Evolutionary conservation across 2,113 vertebrate species (phyloP), one percentile per base, ranked within the genome.

Genomic region (Fukomys damarensis): DNA sequence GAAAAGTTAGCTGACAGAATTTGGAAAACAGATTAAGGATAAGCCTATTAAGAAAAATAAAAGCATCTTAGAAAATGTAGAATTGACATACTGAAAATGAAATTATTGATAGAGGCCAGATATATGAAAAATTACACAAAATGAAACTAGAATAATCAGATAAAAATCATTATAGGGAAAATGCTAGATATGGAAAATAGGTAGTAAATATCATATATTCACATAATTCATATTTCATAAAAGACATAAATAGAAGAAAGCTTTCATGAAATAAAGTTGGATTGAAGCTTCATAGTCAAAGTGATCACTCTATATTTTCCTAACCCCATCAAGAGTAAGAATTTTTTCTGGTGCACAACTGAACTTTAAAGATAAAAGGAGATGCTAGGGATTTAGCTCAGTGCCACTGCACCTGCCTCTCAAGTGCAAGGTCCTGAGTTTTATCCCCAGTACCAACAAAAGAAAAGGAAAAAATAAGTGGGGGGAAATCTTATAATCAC

Each of bases 301-400:
- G 12, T 90, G 24, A n/a, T 90, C 24, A 56, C 32, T 84, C 16
- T 58, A 0, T 90, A 30, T 66, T 66, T 65, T 17, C 24, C 59
- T 59, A 80, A 93, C 7, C 12, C 49, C 7, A 58, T 56, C 49
- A 85, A 84, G 35, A 84, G 22, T 70, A 89, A 77, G 89, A 46
- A 58, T 94, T 79, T 96, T 83, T 94, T 92, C 56, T 90, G 32
- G 52, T 68, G 1, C 22, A 74, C 65, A 97, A 80, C 38, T 91
- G 54, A 83, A 89, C 35, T 49, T 89, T 26, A 77, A n/a, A 11
- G 16, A 63, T 82, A 77, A 95, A 58, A 5, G 66, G 81, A 92
- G 41, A n/a, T n/a, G n/a, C n/a, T n/a, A n/a, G n/a, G n/a, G n/a
- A n/a, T n/a, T n/a, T n/a, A n/a, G n/a, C n/a, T n/a, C n/a, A n/a